Conservation (phyloP, 2,888 invertebrate genomes). For the Dryobotodes eremita region DNA sequence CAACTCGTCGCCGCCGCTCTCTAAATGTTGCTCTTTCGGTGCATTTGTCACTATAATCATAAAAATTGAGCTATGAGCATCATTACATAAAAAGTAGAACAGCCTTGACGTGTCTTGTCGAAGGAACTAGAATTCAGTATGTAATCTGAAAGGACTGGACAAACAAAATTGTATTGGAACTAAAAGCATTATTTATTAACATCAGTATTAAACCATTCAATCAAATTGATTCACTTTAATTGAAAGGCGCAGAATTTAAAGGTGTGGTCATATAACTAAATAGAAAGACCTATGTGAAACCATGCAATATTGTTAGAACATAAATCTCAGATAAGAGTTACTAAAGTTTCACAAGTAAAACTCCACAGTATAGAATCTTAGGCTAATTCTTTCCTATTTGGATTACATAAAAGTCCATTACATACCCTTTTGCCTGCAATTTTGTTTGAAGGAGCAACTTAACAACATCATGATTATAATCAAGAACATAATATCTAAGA, state of each 20-base stretch:
- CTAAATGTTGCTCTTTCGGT: constrained; percentile 94
- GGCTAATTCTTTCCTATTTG: background rate
- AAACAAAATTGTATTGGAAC: background rate
- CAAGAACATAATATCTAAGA: background rate
- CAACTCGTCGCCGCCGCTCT: constrained; percentile 93
- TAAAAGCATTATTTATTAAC: background rate
- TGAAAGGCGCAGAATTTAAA: background rate
- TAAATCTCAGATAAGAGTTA: background rate
- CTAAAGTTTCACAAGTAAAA: background rate
- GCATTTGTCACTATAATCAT: constrained; percentile 92
- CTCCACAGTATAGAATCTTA: background rate
- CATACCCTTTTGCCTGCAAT: background rate
- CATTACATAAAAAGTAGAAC: background rate
- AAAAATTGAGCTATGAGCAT: constrained; percentile 18
- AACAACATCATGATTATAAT: too few relatives aligned
- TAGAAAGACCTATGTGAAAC: background rate
- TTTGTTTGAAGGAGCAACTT: background rate
- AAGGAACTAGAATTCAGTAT: background rate
- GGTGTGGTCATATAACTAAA: background rate
- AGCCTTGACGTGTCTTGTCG: too few relatives aligned
- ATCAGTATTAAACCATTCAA: background rate
- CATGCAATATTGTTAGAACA: background rate
- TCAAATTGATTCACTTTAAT: background rate
- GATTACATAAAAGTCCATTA: background rate
- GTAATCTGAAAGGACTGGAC: background rate